A percentile compares a stretch with the other conserved stretches of the same genome.
phyloP scores from a whole-genome alignment of 2,797 vertebrate species.

The Bufotes viridis region DNA sequence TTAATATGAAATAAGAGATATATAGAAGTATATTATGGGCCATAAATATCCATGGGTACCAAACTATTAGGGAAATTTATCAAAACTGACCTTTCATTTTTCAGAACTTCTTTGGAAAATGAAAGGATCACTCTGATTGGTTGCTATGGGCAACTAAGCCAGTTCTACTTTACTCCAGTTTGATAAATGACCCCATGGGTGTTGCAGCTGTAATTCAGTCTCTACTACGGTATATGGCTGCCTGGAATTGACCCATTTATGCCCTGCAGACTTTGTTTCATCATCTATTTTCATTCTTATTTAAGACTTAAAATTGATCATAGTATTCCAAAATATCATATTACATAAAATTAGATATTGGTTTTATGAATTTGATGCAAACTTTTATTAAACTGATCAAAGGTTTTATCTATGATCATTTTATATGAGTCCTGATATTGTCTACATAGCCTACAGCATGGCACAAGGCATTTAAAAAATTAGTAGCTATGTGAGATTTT shows the following conservation, averaged over 20 bases:
- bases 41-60: too few relatives aligned
- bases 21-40: too few relatives aligned
- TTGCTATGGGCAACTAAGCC: neutral
- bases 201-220: neutral
- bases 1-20: too few relatives aligned
- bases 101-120: too few relatives aligned
- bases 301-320: neutral
- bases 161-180: neutral
- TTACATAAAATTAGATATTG: neutral
- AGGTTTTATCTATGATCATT: slow-evolving; percentile 14
- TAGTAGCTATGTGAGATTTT: slow-evolving; percentile 10
- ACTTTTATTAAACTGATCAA: slow-evolving; percentile 5
- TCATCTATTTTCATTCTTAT: neutral
- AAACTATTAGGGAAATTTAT: too few relatives aligned
- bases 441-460: slow-evolving; percentile 15
- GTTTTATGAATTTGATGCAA: slow-evolving; percentile 13
- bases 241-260: neutral
- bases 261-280: neutral
- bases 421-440: slow-evolving; percentile 14
- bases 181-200: neutral
- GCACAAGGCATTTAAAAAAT: slow-evolving; percentile 17
- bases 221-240: neutral
- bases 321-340: neutral
- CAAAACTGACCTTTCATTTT: too few relatives aligned
- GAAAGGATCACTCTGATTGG: neutral